Conservation (phyloP, 2,113 vertebrate genomes). For the rabbit (Oryctolagus cuniculus) region DNA sequence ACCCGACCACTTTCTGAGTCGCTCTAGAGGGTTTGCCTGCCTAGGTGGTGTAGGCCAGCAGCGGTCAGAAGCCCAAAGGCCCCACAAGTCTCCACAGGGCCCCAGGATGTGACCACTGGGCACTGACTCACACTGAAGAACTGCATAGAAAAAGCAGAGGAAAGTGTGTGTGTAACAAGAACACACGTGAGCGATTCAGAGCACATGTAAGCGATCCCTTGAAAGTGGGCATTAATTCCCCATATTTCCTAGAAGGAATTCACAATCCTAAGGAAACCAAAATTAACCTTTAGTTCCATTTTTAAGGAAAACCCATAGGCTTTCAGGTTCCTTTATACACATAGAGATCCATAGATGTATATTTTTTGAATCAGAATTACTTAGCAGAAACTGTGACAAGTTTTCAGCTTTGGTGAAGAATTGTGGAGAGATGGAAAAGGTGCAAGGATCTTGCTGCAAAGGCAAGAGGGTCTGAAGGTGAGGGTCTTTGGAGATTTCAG, state of each 20-base stretch:
- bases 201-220: neutral
- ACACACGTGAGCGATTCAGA: accelerated
- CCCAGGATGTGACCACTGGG: neutral
- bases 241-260: neutral
- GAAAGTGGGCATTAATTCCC: neutral
- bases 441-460: neutral
- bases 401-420: neutral
- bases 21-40: neutral
- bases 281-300: neutral
- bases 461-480: too few relatives aligned
- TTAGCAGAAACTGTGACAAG: neutral
- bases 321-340: neutral
- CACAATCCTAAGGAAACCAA: neutral
- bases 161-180: neutral
- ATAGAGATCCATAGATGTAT: neutral
- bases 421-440: neutral
- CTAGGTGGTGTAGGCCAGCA: neutral
- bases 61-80: neutral
- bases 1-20: slow-evolving; percentile 78
- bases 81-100: neutral
- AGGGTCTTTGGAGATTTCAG: neutral
- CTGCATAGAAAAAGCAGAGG: neutral
- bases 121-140: neutral
- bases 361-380: neutral
- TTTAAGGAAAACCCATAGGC: neutral